A percentile compares a stretch with the other conserved stretches of the same genome.
These are phyloP conservation scores for Portunus trituberculatus DNA, from an alignment of 1,140 invertebrate species.

Conservation along the genomic window DNA sequence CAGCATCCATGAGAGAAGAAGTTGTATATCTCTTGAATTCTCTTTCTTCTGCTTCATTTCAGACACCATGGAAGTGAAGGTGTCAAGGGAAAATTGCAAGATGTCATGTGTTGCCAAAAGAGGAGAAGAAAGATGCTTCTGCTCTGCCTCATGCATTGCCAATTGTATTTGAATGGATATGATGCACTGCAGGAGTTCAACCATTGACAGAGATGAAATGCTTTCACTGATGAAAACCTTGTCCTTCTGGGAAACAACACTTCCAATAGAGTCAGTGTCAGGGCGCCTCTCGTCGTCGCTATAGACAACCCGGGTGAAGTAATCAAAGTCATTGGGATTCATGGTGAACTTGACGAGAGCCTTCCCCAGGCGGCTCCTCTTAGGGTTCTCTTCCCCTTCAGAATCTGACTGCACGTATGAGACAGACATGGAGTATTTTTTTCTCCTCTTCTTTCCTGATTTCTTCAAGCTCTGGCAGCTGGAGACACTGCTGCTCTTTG, in stretches of 20 bases:
- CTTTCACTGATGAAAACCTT: constrained; percentile 37
- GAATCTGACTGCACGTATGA: constrained; percentile 54
- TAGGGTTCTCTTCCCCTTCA: constrained; percentile 47
- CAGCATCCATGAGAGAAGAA: constrained; percentile 43
- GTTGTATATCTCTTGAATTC: not conserved
- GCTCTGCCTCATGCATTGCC: constrained; percentile 54
- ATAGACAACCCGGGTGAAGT: constrained; percentile 61
- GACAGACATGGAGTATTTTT: constrained; percentile 24
- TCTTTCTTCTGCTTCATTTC: constrained; percentile 51
- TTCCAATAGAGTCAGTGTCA: constrained; percentile 4
- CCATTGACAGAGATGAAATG: constrained; percentile 31
- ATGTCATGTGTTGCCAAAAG: constrained; percentile 63
- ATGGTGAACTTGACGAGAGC: constrained; percentile 69
- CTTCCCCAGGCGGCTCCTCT: constrained; percentile 30
- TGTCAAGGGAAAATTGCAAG: constrained; percentile 65
- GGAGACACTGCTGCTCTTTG: constrained; percentile 67
- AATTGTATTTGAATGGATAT: constrained; percentile 65
- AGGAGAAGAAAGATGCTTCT: constrained; percentile 58
- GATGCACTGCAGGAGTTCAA: constrained; percentile 69
- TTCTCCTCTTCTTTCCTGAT: constrained; percentile 50
- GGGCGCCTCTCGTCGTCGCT: constrained; percentile 64
- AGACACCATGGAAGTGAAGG: constrained; percentile 56
- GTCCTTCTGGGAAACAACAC: not conserved
- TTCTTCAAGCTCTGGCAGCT: constrained; percentile 64
- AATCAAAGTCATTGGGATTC: constrained; percentile 72